A percentile compares a stretch with the other conserved stretches of the same genome.
Evolutionary conservation across 1,140 invertebrate species (phyloP).

Genomic region (Macrostomum lignano): DNA sequence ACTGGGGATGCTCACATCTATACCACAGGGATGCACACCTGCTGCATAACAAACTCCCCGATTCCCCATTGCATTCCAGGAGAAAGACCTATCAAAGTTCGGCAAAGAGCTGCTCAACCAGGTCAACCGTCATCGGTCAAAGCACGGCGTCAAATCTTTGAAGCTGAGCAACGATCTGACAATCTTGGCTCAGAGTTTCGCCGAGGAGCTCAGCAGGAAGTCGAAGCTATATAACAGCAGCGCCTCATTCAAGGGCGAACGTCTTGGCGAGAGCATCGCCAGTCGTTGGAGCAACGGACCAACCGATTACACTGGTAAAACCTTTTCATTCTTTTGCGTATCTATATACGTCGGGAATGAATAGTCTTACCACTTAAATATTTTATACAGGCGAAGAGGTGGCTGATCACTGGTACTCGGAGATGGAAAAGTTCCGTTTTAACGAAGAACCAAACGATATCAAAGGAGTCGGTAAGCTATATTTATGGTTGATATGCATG

Average conservation of each 20-base stretch:
- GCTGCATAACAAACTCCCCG: too few species aligned
- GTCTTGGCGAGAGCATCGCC: constrained; percentile 20
- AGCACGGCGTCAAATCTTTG: too few species aligned
- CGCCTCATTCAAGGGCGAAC: constrained; percentile 22
- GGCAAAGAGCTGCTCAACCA: too few species aligned
- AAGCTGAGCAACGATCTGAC: too few species aligned
- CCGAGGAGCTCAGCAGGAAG: constrained; percentile 47
- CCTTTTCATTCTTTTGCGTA: too few species aligned
- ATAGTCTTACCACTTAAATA: not conserved
- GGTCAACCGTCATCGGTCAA: too few species aligned
- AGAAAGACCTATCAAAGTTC: too few species aligned
- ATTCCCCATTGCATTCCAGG: too few species aligned
- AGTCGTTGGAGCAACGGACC: constrained; percentile 13
- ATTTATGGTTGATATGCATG: too few species aligned
- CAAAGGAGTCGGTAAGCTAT: constrained; percentile 4
- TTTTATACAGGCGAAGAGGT: constrained; percentile 6
- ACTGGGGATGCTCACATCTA: too few species aligned
- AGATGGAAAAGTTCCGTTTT: constrained; percentile 6
- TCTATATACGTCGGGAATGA: too few species aligned
- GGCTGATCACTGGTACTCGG: constrained; percentile 7
- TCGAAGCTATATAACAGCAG: constrained; percentile 43
- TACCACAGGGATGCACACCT: too few species aligned
- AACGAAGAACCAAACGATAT: constrained; percentile 1
- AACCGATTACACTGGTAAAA: constrained; percentile 14
- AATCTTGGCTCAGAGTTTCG: constrained; percentile 62